Conservation (phyloP, 2,113 vertebrate genomes). For the Machaerirhynchus nigripectus region DNA sequence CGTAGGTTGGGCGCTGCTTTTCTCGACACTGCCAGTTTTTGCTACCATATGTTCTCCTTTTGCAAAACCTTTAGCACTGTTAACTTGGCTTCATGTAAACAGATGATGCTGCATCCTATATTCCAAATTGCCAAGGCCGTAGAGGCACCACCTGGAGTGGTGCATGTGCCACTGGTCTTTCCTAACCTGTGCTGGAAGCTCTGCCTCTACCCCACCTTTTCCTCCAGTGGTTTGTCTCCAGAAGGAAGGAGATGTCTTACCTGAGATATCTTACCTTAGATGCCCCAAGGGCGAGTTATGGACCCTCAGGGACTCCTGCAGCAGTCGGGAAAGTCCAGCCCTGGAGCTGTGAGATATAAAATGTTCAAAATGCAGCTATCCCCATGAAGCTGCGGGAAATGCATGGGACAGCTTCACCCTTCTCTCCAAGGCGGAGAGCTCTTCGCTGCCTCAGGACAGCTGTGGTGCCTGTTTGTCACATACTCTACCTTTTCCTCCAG, state of each 20-base stretch:
- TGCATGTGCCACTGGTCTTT: background rate
- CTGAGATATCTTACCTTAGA: background rate
- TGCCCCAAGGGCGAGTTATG: background rate
- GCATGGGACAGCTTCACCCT: background rate
- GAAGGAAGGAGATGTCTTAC: background rate
- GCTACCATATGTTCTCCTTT: slow-evolving; percentile 47
- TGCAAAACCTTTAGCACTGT: slow-evolving; percentile 38
- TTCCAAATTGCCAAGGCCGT: background rate
- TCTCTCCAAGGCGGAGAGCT: background rate
- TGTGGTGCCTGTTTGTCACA: background rate
- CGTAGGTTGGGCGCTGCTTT: background rate
- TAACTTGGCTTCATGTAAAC: slow-evolving; percentile 34
- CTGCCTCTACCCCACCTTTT: background rate
- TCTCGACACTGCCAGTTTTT: slow-evolving; percentile 8
- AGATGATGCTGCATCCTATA: background rate
- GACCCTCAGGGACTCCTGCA: background rate
- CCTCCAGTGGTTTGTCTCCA: background rate
- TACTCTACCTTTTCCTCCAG: background rate
- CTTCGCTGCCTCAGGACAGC: background rate
- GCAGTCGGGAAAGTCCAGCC: background rate
- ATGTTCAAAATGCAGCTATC: background rate
- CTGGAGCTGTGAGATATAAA: background rate
- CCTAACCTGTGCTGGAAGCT: background rate
- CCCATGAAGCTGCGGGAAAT: background rate
- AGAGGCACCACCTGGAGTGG: background rate